A percentile compares a stretch with the other conserved stretches of the same genome.
Evolutionary conservation across 37 sponge, comb jelly and placozoan species (phyloP).

Genomic region (Ianthella basta): DNA sequence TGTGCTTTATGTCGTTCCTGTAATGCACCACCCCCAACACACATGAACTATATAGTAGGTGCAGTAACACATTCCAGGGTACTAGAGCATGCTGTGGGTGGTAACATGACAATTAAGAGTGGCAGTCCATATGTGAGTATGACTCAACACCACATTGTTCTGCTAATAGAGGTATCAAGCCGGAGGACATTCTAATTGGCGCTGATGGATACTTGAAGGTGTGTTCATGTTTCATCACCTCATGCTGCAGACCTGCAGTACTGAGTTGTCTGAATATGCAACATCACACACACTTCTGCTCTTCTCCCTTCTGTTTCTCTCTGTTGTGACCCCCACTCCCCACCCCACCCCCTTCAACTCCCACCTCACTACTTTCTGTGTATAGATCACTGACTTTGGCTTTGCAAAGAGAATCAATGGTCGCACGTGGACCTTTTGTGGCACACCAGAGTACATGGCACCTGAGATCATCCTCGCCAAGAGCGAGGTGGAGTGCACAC

Average conservation of each 20-base stretch:
- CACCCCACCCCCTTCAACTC: background rate
- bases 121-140: background rate
- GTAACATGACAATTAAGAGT: background rate
- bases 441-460: conserved; percentile 98
- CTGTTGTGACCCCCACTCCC: no score
- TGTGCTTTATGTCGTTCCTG: no score
- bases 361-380: background rate
- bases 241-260: no score
- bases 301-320: no score
- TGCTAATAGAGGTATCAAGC: conserved; percentile 89
- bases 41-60: no score
- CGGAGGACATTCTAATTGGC: conserved; percentile 96
- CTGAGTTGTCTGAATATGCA: no score
- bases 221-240: background rate
- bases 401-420: conserved; percentile 98
- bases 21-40: no score
- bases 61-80: no score
- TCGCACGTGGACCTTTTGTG: conserved; percentile 98
- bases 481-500: no score
- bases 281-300: no score
- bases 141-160: background rate
- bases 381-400: conserved; percentile 96
- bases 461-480: conserved; percentile 91
- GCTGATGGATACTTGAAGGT: conserved; percentile 95
- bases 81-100: no score